Evolutionary conservation across 2,113 vertebrate species (phyloP).

Genomic region (Labeo rohita): DNA sequence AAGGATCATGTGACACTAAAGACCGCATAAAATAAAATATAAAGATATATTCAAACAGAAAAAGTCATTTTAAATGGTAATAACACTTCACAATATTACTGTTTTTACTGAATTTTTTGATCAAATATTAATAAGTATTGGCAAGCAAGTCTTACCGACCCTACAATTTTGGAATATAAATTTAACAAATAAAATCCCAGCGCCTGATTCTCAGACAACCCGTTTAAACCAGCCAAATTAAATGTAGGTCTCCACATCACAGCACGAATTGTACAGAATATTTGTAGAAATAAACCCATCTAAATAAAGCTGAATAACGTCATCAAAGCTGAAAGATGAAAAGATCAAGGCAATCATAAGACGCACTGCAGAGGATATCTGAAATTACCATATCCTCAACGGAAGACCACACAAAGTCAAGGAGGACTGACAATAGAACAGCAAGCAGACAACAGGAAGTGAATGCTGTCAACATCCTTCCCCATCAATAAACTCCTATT

Average conservation of each 20-base stretch:
- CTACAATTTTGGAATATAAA: too few species aligned
- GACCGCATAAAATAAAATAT: too few species aligned
- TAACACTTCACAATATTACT: background rate
- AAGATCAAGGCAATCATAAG: background rate
- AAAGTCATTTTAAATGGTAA: background rate
- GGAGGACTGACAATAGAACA: constrained; percentile 58
- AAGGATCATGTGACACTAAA: background rate
- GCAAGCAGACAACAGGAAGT: constrained; percentile 50
- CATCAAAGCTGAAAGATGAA: background rate
- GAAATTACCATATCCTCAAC: background rate
- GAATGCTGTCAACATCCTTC: constrained; percentile 25
- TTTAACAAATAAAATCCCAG: too few species aligned
- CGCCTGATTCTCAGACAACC: background rate
- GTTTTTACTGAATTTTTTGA: background rate
- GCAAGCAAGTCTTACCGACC: background rate
- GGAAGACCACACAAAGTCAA: background rate
- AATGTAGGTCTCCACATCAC: background rate
- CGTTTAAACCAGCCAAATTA: too few species aligned
- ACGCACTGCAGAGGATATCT: background rate
- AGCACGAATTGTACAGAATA: background rate
- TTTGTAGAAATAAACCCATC: background rate
- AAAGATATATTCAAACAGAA: background rate
- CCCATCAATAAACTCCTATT: background rate
- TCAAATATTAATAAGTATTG: background rate
- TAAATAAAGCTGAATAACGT: background rate